phyloP scores from a whole-genome alignment of 2,888 invertebrate species.

The Alcis repandata region DNA sequence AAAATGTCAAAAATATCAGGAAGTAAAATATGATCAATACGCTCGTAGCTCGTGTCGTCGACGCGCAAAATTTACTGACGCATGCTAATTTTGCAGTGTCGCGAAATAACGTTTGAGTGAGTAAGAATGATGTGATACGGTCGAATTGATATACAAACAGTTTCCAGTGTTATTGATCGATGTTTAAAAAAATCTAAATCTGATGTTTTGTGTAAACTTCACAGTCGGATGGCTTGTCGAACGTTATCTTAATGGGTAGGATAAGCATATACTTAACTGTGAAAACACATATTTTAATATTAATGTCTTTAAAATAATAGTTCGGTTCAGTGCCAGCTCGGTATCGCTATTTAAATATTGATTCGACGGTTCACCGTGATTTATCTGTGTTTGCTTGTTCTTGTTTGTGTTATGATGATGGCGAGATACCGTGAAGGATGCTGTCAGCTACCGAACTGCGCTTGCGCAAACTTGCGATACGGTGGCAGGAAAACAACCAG shows the following conservation, averaged over 20 bases:
- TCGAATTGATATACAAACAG: neutral
- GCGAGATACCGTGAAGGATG: constrained; percentile 60
- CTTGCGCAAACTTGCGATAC: constrained; percentile 50
- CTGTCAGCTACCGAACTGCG: constrained; percentile 57
- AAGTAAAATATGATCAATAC: constrained; percentile 2
- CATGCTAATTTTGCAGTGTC: neutral
- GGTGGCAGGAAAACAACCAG: constrained; percentile 9
- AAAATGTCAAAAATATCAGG: constrained; percentile 13
- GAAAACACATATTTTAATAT: neutral
- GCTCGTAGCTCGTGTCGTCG: neutral
- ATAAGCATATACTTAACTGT: too few species aligned
- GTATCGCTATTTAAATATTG: constrained; percentile 56
- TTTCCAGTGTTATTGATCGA: neutral
- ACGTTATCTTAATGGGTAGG: too few species aligned
- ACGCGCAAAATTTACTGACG: neutral
- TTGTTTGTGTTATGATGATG: constrained; percentile 55
- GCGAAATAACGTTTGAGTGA: neutral
- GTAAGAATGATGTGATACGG: neutral
- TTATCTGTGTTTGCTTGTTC: constrained; percentile 59
- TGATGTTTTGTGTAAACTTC: too few species aligned
- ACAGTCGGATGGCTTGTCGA: too few species aligned
- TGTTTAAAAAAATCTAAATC: neutral
- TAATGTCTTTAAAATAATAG: neutral
- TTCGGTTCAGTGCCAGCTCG: constrained; percentile 7
- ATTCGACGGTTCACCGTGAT: constrained; percentile 55